phyloP scores from a whole-genome alignment of 2,797 vertebrate species.

The Paguma larvata region DNA sequence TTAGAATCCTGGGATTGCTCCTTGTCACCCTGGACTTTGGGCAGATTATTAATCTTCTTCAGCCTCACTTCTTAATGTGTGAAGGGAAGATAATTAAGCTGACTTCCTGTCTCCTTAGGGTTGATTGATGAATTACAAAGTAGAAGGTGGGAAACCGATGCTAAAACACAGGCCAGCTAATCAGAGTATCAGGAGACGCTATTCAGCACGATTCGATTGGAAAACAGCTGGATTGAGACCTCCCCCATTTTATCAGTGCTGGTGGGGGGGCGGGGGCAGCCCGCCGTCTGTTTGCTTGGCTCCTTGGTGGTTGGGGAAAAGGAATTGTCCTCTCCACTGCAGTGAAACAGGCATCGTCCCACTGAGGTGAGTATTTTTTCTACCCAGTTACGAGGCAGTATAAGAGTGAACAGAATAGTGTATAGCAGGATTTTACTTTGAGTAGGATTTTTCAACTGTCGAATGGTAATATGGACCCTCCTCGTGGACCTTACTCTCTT shows the following conservation, averaged over 20 bases:
- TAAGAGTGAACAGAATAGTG: neutral
- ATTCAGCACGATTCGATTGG: accelerated
- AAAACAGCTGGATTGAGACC: accelerated
- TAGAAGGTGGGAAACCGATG: no score
- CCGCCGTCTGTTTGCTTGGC: neutral
- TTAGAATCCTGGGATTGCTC: neutral
- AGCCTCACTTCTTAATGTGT: neutral
- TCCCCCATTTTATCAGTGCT: accelerated
- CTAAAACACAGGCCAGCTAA: accelerated
- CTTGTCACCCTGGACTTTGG: neutral
- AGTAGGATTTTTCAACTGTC: neutral
- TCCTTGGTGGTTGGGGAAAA: neutral
- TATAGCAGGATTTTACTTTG: accelerated
- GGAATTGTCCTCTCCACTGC: neutral
- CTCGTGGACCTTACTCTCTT: neutral
- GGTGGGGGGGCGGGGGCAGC: no score
- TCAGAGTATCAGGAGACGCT: accelerated
- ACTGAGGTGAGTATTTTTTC: neutral
- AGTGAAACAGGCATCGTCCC: accelerated
- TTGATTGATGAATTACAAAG: neutral
- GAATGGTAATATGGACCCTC: neutral
- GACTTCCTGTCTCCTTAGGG: neutral
- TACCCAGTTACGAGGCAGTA: neutral
- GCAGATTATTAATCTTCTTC: neutral
- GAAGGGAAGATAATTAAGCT: neutral